phyloP scores from a whole-genome alignment of 53 echinoderm and acorn worm genomes.

The Zoroaster sp. region DNA sequence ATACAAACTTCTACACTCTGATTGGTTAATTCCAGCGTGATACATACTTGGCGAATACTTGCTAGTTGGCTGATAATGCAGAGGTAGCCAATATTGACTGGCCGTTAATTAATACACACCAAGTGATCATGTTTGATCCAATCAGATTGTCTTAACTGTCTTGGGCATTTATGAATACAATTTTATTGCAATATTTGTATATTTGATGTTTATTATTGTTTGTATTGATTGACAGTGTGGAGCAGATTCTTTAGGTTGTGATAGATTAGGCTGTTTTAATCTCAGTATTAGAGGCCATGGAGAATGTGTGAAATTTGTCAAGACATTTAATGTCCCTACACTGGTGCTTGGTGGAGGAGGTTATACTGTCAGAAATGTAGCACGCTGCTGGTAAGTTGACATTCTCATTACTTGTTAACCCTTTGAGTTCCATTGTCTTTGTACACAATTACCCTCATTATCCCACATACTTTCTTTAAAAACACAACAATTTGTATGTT shows the following conservation, averaged over 20 bases:
- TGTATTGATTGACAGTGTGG: conserved; percentile 74
- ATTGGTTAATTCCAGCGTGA: too few relatives aligned
- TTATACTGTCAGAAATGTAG: conserved; percentile 98
- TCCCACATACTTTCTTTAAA: background rate
- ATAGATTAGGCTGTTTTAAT: conserved; percentile 96
- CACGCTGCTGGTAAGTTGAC: conserved; percentile 92
- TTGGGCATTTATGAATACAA: background rate
- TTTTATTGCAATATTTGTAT: background rate
- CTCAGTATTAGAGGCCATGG: conserved; percentile 98
- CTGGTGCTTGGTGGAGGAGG: conserved; percentile 97
- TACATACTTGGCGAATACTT: too few relatives aligned
- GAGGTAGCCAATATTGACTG: too few relatives aligned
- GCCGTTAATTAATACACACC: too few relatives aligned
- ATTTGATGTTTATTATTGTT: background rate
- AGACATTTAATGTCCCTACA: conserved; percentile 89
- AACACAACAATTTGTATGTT: background rate
- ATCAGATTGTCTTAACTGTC: too few relatives aligned
- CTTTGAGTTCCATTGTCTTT: too few relatives aligned
- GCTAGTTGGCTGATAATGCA: too few relatives aligned
- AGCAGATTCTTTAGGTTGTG: conserved; percentile 92
- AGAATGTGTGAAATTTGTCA: conserved; percentile 97
- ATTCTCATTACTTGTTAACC: background rate
- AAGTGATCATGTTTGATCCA: background rate
- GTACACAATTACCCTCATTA: too few relatives aligned
- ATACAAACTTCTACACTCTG: too few relatives aligned